phyloP scores from a whole-genome alignment of 1,140 invertebrate genomes.

The Nephotettix cincticeps region DNA sequence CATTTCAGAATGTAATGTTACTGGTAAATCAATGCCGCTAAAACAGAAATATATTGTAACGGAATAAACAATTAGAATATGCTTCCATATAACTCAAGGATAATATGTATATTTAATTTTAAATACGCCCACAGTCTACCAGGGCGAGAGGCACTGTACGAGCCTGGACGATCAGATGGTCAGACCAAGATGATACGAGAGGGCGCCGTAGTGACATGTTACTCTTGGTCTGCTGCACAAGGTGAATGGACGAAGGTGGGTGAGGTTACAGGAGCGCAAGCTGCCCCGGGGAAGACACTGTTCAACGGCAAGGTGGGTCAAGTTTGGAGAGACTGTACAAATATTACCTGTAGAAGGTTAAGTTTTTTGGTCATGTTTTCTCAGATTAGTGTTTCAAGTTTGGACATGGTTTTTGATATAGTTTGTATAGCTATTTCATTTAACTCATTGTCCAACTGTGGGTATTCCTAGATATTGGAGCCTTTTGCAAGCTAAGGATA shows the following conservation, averaged over 20 bases:
- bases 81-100: too few relatives aligned
- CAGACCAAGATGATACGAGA: conserved; percentile 83
- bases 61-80: too few relatives aligned
- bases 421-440: too few relatives aligned
- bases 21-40: too few relatives aligned
- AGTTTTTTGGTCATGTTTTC: too few relatives aligned
- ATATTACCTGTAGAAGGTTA: too few relatives aligned
- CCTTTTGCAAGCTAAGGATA: too few relatives aligned
- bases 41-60: too few relatives aligned
- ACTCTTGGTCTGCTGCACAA: conserved; percentile 72
- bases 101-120: conserved; percentile 31
- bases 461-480: background rate
- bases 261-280: conserved; percentile 78
- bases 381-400: too few relatives aligned
- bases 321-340: too few relatives aligned
- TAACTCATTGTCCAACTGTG: background rate
- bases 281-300: conserved; percentile 72
- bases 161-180: conserved; percentile 80
- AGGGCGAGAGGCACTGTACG: conserved; percentile 68
- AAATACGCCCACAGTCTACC: conserved; percentile 74
- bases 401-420: too few relatives aligned
- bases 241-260: conserved; percentile 83
- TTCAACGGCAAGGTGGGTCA: conserved; percentile 70
- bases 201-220: conserved; percentile 70
- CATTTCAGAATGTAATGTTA: too few relatives aligned